Conservation (phyloP, 1,140 invertebrate species). For the Leptopilina boulardi region DNA sequence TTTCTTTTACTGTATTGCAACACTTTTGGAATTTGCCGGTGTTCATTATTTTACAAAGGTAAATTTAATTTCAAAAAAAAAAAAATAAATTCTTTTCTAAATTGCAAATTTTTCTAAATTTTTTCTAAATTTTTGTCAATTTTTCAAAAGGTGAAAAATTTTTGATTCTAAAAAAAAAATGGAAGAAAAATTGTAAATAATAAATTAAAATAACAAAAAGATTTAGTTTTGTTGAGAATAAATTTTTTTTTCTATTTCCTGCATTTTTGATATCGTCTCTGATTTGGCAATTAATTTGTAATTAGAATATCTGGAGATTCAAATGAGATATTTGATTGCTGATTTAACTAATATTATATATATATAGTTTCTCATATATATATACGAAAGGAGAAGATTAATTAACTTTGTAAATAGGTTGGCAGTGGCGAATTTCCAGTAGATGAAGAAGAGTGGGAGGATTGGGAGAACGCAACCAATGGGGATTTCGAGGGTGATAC, state of each 20-base stretch:
- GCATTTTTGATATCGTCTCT: too few species aligned
- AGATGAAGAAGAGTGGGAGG: slow-evolving; percentile 88
- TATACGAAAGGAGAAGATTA: neutral
- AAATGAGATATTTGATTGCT: slow-evolving; percentile 4
- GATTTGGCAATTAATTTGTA: slow-evolving; percentile 12
- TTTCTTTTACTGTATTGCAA: slow-evolving; percentile 95
- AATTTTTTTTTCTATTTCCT: too few species aligned
- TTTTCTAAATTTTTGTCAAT: slow-evolving; percentile 2
- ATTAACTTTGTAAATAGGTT: slow-evolving; percentile 74
- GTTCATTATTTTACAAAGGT: slow-evolving; percentile 97
- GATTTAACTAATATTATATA: neutral
- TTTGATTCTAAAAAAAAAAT: too few species aligned
- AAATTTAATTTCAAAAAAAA: slow-evolving; percentile 39
- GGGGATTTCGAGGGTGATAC: slow-evolving; percentile 63
- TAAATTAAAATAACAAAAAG: too few species aligned
- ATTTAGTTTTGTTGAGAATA: too few species aligned
- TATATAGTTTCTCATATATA: neutral
- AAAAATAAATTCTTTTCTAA: too few species aligned
- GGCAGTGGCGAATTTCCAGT: slow-evolving; percentile 88
- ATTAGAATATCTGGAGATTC: slow-evolving; percentile 20
- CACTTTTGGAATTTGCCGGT: slow-evolving; percentile 93
- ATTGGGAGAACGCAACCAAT: slow-evolving; percentile 76
- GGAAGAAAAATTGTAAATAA: too few species aligned
- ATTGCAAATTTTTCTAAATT: neutral
- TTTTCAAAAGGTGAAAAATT: too few species aligned